These are phyloP conservation scores for Halictus quadricinctus DNA, from an alignment of 2,888 invertebrate genomes.

Conservation along the genomic window DNA sequence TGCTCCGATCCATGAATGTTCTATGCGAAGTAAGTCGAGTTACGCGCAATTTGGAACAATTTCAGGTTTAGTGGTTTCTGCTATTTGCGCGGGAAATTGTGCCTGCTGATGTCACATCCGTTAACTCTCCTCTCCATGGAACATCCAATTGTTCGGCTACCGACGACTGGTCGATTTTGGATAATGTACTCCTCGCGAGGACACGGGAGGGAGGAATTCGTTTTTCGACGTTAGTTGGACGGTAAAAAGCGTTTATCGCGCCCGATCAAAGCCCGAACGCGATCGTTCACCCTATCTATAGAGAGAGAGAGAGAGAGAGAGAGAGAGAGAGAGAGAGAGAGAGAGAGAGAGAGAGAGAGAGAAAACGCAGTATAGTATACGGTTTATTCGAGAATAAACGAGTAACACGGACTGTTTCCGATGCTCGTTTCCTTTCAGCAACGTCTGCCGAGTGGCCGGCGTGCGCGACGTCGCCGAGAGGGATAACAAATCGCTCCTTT, in stretches of 20 bases:
- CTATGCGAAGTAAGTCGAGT: slow-evolving; percentile 75
- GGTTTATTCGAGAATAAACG: neutral
- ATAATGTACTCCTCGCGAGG: slow-evolving; percentile 45
- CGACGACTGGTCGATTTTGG: slow-evolving; percentile 61
- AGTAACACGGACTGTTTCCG: slow-evolving; percentile 2
- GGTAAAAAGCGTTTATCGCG: neutral
- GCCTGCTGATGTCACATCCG: slow-evolving; percentile 81
- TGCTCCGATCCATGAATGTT: slow-evolving; percentile 63
- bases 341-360: neutral
- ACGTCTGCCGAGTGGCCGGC: slow-evolving; percentile 24
- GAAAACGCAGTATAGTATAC: neutral
- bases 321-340: neutral
- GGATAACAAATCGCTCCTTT: slow-evolving; percentile 62
- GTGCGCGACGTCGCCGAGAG: slow-evolving; percentile 50
- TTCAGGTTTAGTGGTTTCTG: slow-evolving; percentile 81
- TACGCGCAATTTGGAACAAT: slow-evolving; percentile 77
- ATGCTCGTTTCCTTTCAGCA: neutral
- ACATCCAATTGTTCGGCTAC: slow-evolving; percentile 73
- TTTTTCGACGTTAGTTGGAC: neutral
- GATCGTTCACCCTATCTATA: neutral
- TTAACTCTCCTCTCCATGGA: slow-evolving; percentile 70
- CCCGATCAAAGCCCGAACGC: neutral
- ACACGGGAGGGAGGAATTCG: slow-evolving; percentile 2
- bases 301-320: neutral
- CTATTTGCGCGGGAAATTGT: slow-evolving; percentile 81